phyloP scores from a whole-genome alignment of 2,888 invertebrate species.

The Clepsis dumicolana region DNA sequence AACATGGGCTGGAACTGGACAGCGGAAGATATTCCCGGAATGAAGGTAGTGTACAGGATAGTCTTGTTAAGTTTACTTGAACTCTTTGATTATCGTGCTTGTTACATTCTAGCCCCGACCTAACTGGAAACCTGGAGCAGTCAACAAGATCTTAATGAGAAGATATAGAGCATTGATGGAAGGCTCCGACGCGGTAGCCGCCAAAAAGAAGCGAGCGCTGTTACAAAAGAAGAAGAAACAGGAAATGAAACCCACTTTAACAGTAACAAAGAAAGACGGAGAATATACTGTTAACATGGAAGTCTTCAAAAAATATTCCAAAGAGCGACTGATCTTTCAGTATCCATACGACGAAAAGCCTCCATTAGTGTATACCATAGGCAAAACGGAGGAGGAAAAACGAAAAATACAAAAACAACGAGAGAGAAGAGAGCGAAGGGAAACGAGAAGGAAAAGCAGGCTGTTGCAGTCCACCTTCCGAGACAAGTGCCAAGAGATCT shows the following conservation, averaged over 20 bases:
- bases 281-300: slow-evolving; percentile 80
- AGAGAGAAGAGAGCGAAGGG: slow-evolving; percentile 75
- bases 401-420: slow-evolving; percentile 67
- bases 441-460: slow-evolving; percentile 73
- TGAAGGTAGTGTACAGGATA: slow-evolving; percentile 63
- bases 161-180: slow-evolving; percentile 70
- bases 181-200: slow-evolving; percentile 70
- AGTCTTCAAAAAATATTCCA: slow-evolving; percentile 79
- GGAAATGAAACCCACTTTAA: slow-evolving; percentile 74
- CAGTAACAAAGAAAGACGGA: slow-evolving; percentile 72
- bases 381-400: slow-evolving; percentile 75
- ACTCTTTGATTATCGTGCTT: slow-evolving; percentile 9
- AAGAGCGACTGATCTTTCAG: slow-evolving; percentile 72
- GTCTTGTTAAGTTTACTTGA: not conserved
- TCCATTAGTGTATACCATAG: slow-evolving; percentile 73
- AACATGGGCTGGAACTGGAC: slow-evolving; percentile 83
- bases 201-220: slow-evolving; percentile 76
- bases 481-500: slow-evolving; percentile 80
- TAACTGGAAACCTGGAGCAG: slow-evolving; percentile 79
- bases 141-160: slow-evolving; percentile 71
- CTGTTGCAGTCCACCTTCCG: slow-evolving; percentile 77
- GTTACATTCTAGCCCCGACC: slow-evolving; percentile 67
- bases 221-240: slow-evolving; percentile 75
- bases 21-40: slow-evolving; percentile 76
- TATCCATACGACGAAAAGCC: slow-evolving; percentile 80